A percentile compares a stretch with the other conserved stretches of the same genome.
phyloP scores from a whole-genome alignment of 2,888 invertebrate species.

The Metopia argyrocephala region DNA sequence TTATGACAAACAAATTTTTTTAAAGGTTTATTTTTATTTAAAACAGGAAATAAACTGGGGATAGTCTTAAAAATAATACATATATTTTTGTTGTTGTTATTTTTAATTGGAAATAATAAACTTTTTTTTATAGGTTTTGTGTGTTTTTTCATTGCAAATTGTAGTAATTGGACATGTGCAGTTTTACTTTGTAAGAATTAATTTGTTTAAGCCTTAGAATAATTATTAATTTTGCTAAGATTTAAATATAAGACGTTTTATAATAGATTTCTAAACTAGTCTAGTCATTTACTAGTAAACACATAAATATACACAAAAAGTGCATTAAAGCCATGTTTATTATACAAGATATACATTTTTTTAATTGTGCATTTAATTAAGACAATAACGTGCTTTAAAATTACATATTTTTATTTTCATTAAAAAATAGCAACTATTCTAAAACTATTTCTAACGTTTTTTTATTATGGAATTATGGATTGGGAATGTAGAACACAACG shows the following conservation, averaged over 20 bases:
- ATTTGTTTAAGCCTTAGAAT: background rate
- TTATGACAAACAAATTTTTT: no score
- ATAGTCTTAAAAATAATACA: slow-evolving; percentile 19
- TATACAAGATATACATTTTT: slow-evolving; percentile 2
- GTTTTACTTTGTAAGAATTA: background rate
- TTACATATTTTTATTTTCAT: slow-evolving; percentile 2
- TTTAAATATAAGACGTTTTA: background rate
- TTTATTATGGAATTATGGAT: background rate
- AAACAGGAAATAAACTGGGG: no score
- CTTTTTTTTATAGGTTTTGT: background rate
- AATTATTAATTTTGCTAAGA: background rate
- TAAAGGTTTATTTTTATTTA: no score
- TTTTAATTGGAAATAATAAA: no score
- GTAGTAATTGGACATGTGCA: slow-evolving; percentile 11
- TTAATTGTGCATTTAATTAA: slow-evolving; percentile 44
- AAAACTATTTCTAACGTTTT: no score
- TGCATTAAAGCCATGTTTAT: slow-evolving; percentile 12
- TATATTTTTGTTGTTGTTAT: background rate
- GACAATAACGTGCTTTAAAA: slow-evolving; percentile 46
- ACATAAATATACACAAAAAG: slow-evolving; percentile 1
- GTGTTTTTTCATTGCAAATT: slow-evolving; percentile 22
- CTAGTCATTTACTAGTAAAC: background rate
- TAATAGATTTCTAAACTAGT: background rate
- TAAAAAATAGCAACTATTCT: no score
- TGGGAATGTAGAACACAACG: background rate